Evolutionary conservation across 2,888 invertebrate genomes (phyloP).

Genomic region (Tuberolachnus salignus): DNA sequence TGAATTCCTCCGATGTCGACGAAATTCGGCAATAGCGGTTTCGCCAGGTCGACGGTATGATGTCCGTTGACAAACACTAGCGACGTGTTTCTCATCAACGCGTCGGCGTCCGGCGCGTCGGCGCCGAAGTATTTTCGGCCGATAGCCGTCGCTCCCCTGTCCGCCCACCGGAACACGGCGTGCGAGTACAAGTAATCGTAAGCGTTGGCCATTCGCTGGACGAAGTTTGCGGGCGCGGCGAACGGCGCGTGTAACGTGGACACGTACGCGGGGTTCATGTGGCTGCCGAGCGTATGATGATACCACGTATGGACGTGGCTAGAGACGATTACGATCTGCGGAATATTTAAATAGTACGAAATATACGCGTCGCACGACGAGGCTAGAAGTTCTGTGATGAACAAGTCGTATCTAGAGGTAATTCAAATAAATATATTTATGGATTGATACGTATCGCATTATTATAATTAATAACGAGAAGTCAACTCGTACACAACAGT

Average conservation of each 20-base stretch:
- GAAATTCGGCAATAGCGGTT: conserved; percentile 50
- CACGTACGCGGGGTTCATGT: conserved; percentile 59
- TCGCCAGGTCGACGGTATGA: conserved; percentile 38
- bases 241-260: conserved; percentile 58
- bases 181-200: conserved; percentile 62
- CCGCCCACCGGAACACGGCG: conserved; percentile 45
- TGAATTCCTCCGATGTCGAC: conserved; percentile 57
- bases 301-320: conserved; percentile 59
- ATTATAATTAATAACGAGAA: too few species aligned
- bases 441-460: too few species aligned
- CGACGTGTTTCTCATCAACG: conserved; percentile 41
- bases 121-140: conserved; percentile 56
- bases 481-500: too few species aligned
- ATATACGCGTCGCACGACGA: conserved; percentile 59
- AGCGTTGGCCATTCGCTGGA: conserved; percentile 64
- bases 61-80: conserved; percentile 56
- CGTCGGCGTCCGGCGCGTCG: conserved; percentile 36
- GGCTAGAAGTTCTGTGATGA: conserved; percentile 60
- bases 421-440: too few species aligned
- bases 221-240: conserved; percentile 62
- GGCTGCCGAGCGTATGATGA: conserved; percentile 58
- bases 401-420: conserved; percentile 58
- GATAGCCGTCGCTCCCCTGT: conserved; percentile 38
- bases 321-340: conserved; percentile 58
- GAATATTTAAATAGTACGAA: conserved; percentile 58